These are phyloP conservation scores for Neosilurus hyrtlii DNA, from an alignment of 2,797 vertebrate genomes.

Conservation along the genomic window DNA sequence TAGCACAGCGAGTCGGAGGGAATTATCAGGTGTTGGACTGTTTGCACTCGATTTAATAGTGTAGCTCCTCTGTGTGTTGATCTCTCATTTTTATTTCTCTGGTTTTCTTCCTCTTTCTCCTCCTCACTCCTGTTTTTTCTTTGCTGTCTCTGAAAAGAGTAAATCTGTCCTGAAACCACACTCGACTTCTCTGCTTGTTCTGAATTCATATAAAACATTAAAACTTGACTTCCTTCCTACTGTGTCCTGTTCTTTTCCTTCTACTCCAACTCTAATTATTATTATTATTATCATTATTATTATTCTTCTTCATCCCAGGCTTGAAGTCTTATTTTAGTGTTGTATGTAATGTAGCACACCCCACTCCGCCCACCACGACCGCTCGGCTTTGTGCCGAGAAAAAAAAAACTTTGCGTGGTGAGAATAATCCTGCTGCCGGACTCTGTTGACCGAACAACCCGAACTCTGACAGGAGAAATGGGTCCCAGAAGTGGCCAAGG, in stretches of 20 bases:
- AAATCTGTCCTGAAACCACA: neutral
- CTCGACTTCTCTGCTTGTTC: slow-evolving; percentile 65
- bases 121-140: slow-evolving; percentile 27
- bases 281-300: neutral
- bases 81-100: slow-evolving; percentile 51
- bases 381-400: neutral
- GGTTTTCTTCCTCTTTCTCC: slow-evolving; percentile 39
- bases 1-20: neutral
- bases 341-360: too few relatives aligned
- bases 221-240: slow-evolving; percentile 37
- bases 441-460: neutral
- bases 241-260: slow-evolving; percentile 46
- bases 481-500: too few relatives aligned
- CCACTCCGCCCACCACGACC: neutral
- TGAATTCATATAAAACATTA: slow-evolving; percentile 73
- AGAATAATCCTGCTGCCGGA: neutral
- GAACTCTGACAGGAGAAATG: neutral
- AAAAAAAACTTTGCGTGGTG: neutral
- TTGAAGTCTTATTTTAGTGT: neutral
- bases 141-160: slow-evolving; percentile 1
- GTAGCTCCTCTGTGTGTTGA: slow-evolving; percentile 59
- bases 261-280: neutral
- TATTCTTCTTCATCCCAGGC: neutral
- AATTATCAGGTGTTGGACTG: slow-evolving; percentile 42
- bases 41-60: slow-evolving; percentile 62